Percentiles rank a stretch among this genome's conserved stretches.
Evolutionary conservation across 2,797 vertebrate species (phyloP).

Genomic region (Vireo griseus): DNA sequence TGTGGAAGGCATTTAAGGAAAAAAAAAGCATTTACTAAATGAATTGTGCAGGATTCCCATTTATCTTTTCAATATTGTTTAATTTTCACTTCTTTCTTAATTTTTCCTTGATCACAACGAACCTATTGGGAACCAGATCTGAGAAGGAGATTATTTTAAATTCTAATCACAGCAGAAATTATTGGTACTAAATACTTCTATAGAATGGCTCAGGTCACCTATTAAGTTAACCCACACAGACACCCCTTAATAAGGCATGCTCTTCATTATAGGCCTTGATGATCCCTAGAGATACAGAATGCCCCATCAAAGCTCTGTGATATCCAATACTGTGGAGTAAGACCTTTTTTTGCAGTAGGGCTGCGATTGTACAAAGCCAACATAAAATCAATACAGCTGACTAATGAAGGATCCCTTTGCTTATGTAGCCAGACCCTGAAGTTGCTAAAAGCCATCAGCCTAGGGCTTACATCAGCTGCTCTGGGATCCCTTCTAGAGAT

Average conservation of each 20-base stretch:
- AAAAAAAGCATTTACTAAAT: background rate
- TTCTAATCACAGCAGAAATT: background rate
- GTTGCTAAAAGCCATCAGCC: background rate
- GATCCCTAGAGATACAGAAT: background rate
- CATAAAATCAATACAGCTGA: constrained; percentile 32
- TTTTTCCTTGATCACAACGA: background rate
- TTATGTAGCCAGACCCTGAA: background rate
- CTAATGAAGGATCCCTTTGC: constrained; percentile 15
- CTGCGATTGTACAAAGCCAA: background rate
- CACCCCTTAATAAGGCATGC: background rate
- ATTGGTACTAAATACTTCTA: background rate
- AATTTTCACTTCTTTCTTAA: background rate
- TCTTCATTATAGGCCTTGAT: constrained; percentile 21
- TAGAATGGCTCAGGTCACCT: background rate
- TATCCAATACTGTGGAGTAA: background rate
- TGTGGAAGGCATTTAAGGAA: background rate
- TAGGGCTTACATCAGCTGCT: background rate
- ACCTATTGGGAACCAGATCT: background rate
- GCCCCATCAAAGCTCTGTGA: background rate
- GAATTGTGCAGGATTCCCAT: background rate
- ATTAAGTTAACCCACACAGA: background rate
- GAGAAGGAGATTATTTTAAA: background rate
- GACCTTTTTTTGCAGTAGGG: background rate
- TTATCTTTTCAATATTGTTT: background rate
- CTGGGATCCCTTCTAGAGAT: background rate